Evolutionary conservation across 2,888 invertebrate species (phyloP).

Genomic region (Scrobipalpa costella): DNA sequence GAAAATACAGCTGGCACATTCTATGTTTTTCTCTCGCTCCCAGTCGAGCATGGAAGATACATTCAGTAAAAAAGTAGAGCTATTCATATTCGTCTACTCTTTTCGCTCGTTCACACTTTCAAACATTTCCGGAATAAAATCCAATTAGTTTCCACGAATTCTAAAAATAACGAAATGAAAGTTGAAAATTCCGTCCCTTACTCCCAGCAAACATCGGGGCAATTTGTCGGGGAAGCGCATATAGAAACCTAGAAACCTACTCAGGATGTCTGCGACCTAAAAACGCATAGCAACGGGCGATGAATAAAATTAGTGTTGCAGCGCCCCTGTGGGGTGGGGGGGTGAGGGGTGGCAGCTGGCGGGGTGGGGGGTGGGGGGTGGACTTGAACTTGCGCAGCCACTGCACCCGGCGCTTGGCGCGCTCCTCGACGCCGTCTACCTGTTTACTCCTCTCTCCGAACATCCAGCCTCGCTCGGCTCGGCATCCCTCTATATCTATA

Average conservation of each 20-base stretch:
- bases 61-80: no score
- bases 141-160: not conserved
- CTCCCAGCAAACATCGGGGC: not conserved
- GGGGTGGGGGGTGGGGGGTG: constrained; percentile 23
- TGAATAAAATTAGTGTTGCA: constrained; percentile 37
- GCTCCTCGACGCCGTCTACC: constrained; percentile 6
- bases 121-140: not conserved
- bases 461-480: not conserved
- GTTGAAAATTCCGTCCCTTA: not conserved
- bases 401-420: constrained; percentile 33
- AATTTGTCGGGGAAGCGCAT: constrained; percentile 21
- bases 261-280: constrained; percentile 34
- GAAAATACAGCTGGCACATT: no score
- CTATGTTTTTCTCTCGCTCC: no score
- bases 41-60: no score
- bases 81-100: no score
- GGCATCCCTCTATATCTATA: no score
- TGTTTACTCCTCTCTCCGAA: constrained; percentile 10
- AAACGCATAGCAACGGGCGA: constrained; percentile 37
- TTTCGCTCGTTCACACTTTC: no score
- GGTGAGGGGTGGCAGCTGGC: not conserved
- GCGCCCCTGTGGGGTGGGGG: constrained; percentile 21
- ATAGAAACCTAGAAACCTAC: constrained; percentile 28
- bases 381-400: constrained; percentile 52
- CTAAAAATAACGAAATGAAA: not conserved